Conservation (phyloP, 1,140 invertebrate species). For the Chlorops oryzae region DNA sequence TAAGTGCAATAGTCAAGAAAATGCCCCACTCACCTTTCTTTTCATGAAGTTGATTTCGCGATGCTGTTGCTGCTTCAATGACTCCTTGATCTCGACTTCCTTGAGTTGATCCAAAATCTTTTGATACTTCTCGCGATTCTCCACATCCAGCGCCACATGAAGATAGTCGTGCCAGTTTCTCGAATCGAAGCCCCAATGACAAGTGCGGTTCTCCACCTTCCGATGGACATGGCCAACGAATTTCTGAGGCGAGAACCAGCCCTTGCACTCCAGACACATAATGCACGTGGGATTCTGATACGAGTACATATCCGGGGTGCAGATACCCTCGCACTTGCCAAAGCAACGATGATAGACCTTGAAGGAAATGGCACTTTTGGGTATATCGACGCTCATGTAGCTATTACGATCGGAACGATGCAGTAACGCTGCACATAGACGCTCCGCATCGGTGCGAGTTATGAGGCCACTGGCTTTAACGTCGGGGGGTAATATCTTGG, state of each 20-base stretch:
- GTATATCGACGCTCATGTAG: constrained; percentile 36
- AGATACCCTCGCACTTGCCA: constrained; percentile 84
- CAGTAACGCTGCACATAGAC: constrained; percentile 82
- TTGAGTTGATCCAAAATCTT: constrained; percentile 75
- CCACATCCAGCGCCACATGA: constrained; percentile 59
- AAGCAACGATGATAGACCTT: constrained; percentile 94
- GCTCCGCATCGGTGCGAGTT: constrained; percentile 95
- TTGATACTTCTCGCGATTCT: constrained; percentile 67
- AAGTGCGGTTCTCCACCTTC: constrained; percentile 80
- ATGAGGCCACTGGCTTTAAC: constrained; percentile 91
- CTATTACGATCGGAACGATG: constrained; percentile 53
- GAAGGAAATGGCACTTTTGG: constrained; percentile 53
- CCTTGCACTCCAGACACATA: constrained; percentile 85
- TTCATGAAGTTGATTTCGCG: constrained; percentile 49
- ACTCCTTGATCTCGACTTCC: constrained; percentile 54
- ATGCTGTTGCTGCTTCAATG: constrained; percentile 45
- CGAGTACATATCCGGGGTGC: constrained; percentile 73
- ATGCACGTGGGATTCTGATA: constrained; percentile 74
- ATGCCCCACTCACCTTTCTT: constrained; percentile 49
- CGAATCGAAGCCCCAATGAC: constrained; percentile 98
- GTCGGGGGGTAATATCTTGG: constrained; percentile 74
- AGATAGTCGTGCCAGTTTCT: constrained; percentile 89
- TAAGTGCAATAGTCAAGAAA: no score
- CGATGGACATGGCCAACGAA: constrained; percentile 93
- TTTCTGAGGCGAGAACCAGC: constrained; percentile 77